These are phyloP conservation scores for Syngnathus scovelli DNA, from an alignment of 2,113 vertebrate genomes.

Conservation along the genomic window DNA sequence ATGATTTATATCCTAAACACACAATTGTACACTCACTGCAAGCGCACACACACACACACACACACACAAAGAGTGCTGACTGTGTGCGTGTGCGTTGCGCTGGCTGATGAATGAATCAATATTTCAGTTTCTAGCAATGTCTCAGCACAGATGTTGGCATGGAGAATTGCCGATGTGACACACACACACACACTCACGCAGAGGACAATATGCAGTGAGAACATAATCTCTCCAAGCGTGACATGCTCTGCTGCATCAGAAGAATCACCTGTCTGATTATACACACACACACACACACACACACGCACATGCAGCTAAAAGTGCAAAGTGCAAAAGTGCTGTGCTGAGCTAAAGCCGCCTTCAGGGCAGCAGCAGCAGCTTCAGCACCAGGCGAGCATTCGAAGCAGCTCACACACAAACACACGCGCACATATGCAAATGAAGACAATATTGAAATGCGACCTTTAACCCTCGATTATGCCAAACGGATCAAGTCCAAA, in stretches of 20 bases:
- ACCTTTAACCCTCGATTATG: no score
- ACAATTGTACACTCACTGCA: constrained; percentile 1
- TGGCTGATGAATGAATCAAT: constrained; percentile 65
- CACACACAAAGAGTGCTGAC: neutral
- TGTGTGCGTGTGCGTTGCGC: constrained; percentile 33
- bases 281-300: constrained; percentile 18
- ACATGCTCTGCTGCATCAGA: constrained; percentile 40
- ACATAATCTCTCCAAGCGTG: constrained; percentile 46
- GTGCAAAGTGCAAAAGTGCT: constrained; percentile 27
- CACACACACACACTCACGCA: constrained; percentile 12
- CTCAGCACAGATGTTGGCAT: constrained; percentile 49
- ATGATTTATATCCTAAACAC: constrained; percentile 4
- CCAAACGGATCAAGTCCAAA: no score
- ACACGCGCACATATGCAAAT: neutral
- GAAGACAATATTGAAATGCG: no score
- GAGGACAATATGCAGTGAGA: constrained; percentile 23
- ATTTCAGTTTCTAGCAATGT: constrained; percentile 60
- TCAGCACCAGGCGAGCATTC: constrained; percentile 35
- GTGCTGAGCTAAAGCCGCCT: constrained; percentile 32
- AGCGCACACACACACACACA: constrained; percentile 7
- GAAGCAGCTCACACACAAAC: neutral
- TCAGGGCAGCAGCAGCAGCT: constrained; percentile 19
- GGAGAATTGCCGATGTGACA: constrained; percentile 32
- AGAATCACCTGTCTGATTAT: constrained; percentile 52
- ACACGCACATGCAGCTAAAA: constrained; percentile 13